Evolutionary conservation across 2,888 invertebrate species (phyloP).

Genomic region (Synergus umbraculus): DNA sequence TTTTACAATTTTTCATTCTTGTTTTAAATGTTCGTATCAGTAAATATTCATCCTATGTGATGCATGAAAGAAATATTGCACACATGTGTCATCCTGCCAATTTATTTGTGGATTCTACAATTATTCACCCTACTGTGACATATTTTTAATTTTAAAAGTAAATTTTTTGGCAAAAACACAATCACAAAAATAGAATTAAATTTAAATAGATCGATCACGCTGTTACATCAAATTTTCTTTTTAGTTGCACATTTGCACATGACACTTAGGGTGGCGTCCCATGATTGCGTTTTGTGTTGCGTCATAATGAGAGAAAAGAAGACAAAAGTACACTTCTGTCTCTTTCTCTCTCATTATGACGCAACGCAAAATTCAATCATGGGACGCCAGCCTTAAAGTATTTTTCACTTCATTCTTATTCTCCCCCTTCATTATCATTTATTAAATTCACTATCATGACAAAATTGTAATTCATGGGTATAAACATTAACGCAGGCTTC

Average conservation of each 20-base stretch:
- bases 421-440: neutral
- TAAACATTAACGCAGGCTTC: neutral
- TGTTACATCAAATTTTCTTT: conserved; percentile 48
- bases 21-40: conserved; percentile 9
- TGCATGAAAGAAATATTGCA: conserved; percentile 5
- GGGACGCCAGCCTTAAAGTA: conserved; percentile 30
- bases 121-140: neutral
- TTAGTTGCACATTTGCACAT: conserved; percentile 49
- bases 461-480: neutral
- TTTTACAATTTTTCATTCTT: neutral
- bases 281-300: too few relatives aligned
- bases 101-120: neutral
- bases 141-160: neutral
- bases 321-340: too few relatives aligned
- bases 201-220: conserved; percentile 12
- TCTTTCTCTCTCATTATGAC: too few relatives aligned
- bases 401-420: conserved; percentile 48
- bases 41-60: neutral
- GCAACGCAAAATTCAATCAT: too few relatives aligned
- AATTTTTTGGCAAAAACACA: neutral
- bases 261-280: neutral
- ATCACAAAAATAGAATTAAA: conserved; percentile 29
- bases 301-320: too few relatives aligned
- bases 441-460: neutral
- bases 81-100: neutral